These are phyloP conservation scores for Aplysia californica DNA, from an alignment of 1,140 invertebrate genomes.

Conservation along the genomic window DNA sequence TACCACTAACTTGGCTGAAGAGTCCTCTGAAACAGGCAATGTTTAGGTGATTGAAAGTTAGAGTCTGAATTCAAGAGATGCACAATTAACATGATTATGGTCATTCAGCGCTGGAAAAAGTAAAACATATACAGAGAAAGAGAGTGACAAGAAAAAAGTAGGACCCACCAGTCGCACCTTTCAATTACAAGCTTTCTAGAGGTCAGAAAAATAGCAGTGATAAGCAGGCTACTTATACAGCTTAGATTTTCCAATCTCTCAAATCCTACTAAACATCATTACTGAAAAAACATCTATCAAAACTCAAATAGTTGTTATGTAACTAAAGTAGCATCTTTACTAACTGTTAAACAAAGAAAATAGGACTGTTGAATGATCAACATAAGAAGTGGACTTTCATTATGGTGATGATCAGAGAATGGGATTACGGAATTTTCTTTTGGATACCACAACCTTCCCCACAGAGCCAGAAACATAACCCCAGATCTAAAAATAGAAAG, in stretches of 20 bases:
- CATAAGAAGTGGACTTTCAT: neutral
- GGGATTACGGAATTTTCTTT: slow-evolving; percentile 7
- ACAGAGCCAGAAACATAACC: slow-evolving; percentile 43
- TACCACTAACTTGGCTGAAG: neutral
- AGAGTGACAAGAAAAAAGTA: neutral
- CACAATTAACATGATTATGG: neutral
- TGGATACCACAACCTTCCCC: slow-evolving; percentile 64
- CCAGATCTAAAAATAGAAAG: neutral
- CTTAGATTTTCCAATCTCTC: too few relatives aligned
- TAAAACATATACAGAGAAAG: too few relatives aligned
- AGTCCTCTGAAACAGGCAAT: neutral
- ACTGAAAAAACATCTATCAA: too few relatives aligned
- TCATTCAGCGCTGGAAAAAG: neutral
- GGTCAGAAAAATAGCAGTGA: too few relatives aligned
- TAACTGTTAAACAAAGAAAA: neutral
- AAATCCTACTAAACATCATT: too few relatives aligned
- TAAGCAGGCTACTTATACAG: too few relatives aligned
- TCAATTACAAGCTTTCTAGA: too few relatives aligned
- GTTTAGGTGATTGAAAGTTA: neutral
- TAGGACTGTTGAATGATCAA: neutral
- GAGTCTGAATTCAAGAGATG: neutral
- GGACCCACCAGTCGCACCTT: too few relatives aligned
- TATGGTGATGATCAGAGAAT: slow-evolving; percentile 8
- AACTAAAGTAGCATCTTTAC: neutral
- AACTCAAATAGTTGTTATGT: too few relatives aligned